phyloP scores from a whole-genome alignment of 2,888 invertebrate species.

The Scrobipalpa atriplicella region DNA sequence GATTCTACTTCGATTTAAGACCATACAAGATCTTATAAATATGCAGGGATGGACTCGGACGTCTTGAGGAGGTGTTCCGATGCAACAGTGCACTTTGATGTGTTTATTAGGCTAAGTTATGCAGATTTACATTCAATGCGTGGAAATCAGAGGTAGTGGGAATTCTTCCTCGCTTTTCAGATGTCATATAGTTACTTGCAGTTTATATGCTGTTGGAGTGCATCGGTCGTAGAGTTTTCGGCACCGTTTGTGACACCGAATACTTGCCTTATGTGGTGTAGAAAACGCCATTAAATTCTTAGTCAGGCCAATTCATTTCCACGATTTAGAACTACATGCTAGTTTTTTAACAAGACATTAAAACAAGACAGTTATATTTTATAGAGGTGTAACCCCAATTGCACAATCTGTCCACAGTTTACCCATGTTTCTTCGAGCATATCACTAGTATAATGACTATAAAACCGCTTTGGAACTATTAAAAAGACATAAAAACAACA shows the following conservation, averaged over 20 bases:
- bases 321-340: slow-evolving; percentile 13
- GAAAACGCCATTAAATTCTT: slow-evolving; percentile 1
- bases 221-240: background rate
- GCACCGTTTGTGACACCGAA: slow-evolving; percentile 12
- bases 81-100: slow-evolving; percentile 40
- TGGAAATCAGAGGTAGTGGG: slow-evolving; percentile 16
- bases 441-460: slow-evolving; percentile 28
- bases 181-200: background rate
- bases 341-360: slow-evolving; percentile 19
- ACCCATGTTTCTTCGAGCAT: slow-evolving; percentile 23
- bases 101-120: slow-evolving; percentile 40
- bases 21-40: slow-evolving; percentile 53
- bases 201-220: slow-evolving; percentile 10
- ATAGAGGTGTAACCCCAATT: slow-evolving; percentile 21
- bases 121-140: slow-evolving; percentile 27
- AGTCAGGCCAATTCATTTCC: background rate
- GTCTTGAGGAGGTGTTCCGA: slow-evolving; percentile 36
- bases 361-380: slow-evolving; percentile 22
- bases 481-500: slow-evolving; percentile 31
- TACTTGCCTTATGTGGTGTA: background rate
- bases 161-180: slow-evolving; percentile 13
- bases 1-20: slow-evolving; percentile 54
- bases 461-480: slow-evolving; percentile 28
- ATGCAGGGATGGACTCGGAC: slow-evolving; percentile 42
- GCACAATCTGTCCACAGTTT: slow-evolving; percentile 23